phyloP scores from a whole-genome alignment of 2,888 invertebrate species.

The Cynaeus angustus region DNA sequence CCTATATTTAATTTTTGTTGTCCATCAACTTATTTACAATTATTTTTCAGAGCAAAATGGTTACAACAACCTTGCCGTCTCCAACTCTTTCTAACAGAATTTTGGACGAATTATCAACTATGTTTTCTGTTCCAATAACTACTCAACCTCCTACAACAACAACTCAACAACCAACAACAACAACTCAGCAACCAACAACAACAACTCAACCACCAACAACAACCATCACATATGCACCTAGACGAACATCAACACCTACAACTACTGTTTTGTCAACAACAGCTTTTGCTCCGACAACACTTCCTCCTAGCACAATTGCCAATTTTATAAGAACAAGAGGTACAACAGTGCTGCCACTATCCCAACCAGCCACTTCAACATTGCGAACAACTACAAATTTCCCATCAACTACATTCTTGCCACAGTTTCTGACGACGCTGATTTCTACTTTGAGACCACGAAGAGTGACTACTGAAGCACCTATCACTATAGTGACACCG shows the following conservation, averaged over 20 bases:
- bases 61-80: slow-evolving; percentile 40
- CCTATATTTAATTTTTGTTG: too few species aligned
- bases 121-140: slow-evolving; percentile 46
- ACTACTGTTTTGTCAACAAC: slow-evolving; percentile 37
- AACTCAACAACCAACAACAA: slow-evolving; percentile 50
- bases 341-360: slow-evolving; percentile 33
- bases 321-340: slow-evolving; percentile 16
- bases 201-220: slow-evolving; percentile 43
- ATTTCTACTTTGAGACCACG: slow-evolving; percentile 55
- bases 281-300: slow-evolving; percentile 29
- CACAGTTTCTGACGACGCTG: slow-evolving; percentile 57
- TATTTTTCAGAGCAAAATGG: slow-evolving; percentile 25
- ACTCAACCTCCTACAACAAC: slow-evolving; percentile 53
- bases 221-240: slow-evolving; percentile 11
- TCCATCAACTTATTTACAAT: neutral
- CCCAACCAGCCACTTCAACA: slow-evolving; percentile 56
- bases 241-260: slow-evolving; percentile 11
- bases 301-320: slow-evolving; percentile 22
- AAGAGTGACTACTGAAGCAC: slow-evolving; percentile 41
- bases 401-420: slow-evolving; percentile 59
- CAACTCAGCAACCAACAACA: slow-evolving; percentile 30
- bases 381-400: slow-evolving; percentile 68
- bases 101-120: slow-evolving; percentile 47
- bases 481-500: slow-evolving; percentile 30
- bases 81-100: slow-evolving; percentile 48